Evolutionary conservation across 2,888 invertebrate species (phyloP).

Genomic region (Thereva nobilitata): DNA sequence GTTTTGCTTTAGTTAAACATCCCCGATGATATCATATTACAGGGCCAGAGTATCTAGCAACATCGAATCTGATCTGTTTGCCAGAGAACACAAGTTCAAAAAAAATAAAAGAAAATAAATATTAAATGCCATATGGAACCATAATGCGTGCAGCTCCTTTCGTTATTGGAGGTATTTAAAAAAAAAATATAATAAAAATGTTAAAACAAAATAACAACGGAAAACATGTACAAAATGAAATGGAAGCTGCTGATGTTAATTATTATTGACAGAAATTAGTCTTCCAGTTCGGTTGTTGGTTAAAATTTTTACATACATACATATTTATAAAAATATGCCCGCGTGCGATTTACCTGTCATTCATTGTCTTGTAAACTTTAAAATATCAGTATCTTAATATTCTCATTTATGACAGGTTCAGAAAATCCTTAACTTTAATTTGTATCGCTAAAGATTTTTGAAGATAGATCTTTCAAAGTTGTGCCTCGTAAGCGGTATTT

Average conservation of each 20-base stretch:
- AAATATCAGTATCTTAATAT: too few species aligned
- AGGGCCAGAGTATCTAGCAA: neutral
- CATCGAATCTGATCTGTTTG: constrained; percentile 28
- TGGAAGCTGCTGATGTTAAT: constrained; percentile 5
- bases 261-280: constrained; percentile 20
- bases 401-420: too few species aligned
- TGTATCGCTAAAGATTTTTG: too few species aligned
- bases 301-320: constrained; percentile 16
- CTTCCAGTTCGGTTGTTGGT: constrained; percentile 26
- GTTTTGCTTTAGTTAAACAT: constrained; percentile 1
- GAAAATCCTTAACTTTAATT: too few species aligned
- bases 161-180: too few species aligned
- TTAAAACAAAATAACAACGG: neutral
- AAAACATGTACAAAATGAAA: neutral
- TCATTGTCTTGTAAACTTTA: too few species aligned
- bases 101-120: constrained; percentile 6
- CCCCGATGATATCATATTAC: constrained; percentile 31
- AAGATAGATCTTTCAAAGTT: too few species aligned
- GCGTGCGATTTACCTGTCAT: neutral
- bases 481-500: too few species aligned
- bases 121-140: neutral
- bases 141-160: too few species aligned
- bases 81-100: constrained; percentile 10
- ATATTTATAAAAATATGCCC: neutral
- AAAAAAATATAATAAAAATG: neutral